Evolutionary conservation across 2,797 vertebrate genomes (phyloP).

Genomic region (Remorina albescens): DNA sequence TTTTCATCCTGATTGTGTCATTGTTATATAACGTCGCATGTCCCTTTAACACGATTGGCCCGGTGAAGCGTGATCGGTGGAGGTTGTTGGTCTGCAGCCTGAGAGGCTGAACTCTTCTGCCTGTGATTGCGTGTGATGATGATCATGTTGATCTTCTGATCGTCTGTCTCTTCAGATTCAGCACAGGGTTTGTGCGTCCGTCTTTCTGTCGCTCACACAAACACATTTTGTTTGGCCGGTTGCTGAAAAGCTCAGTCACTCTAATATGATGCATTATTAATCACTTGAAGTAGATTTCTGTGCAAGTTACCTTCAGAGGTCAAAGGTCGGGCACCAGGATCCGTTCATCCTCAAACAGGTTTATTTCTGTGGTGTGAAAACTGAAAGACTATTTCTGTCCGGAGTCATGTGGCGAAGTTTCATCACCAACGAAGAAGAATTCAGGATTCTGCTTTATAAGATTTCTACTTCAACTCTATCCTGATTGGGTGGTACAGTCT

Average conservation of each 20-base stretch:
- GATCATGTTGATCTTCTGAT: background rate
- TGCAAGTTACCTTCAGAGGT: conserved; percentile 1
- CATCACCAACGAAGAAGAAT: no score
- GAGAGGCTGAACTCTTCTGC: conserved; percentile 1
- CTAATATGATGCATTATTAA: conserved; percentile 12
- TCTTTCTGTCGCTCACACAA: background rate
- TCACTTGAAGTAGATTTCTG: conserved; percentile 2
- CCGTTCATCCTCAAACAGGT: background rate
- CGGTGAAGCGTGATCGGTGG: background rate
- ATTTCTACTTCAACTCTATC: no score
- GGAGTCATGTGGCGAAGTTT: no score
- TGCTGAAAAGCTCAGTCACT: background rate
- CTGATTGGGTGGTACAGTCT: no score
- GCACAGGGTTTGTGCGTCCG: no score
- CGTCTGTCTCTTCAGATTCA: background rate
- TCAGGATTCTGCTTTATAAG: no score
- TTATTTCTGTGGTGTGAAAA: conserved; percentile 5
- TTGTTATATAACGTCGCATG: background rate
- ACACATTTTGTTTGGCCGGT: background rate
- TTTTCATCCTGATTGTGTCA: background rate
- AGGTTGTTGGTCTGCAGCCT: background rate
- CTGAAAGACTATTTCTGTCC: no score
- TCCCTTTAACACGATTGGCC: background rate
- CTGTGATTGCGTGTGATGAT: background rate
- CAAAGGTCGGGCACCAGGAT: background rate